phyloP scores from a whole-genome alignment of 30 jellyfish, hydroid and myxozoan species.

The Turritopsis dohrnii region DNA sequence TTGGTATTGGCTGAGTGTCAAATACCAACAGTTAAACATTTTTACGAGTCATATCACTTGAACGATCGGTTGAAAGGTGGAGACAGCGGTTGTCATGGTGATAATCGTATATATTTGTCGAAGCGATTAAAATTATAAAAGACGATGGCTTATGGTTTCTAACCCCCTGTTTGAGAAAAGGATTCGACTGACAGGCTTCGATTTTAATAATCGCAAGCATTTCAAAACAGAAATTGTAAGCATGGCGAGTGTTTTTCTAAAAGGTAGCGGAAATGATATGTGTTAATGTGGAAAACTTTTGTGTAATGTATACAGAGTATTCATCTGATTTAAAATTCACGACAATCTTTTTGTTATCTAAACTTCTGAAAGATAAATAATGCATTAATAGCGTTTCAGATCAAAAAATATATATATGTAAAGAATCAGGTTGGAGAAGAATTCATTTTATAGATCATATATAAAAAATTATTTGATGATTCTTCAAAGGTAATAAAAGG shows the following conservation, averaged over 20 bases:
- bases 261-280: not conserved
- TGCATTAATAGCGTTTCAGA: not conserved
- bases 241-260: not conserved
- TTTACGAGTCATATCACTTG: not conserved
- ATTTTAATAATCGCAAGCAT: not conserved
- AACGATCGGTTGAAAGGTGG: not conserved
- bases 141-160: not conserved
- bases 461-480: not conserved
- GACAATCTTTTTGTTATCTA: not conserved
- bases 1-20: not conserved
- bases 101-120: not conserved
- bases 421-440: not conserved
- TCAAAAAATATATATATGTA: too few relatives aligned
- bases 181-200: not conserved
- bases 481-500: not conserved
- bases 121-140: not conserved
- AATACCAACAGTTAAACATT: not conserved
- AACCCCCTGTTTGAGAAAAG: not conserved
- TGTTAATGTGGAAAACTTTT: too few relatives aligned
- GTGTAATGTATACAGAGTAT: not conserved
- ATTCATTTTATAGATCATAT: not conserved
- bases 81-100: not conserved
- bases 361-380: not conserved
- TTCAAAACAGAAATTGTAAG: not conserved
- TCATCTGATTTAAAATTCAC: not conserved